phyloP scores from a whole-genome alignment of 2,888 invertebrate genomes.

The Himalopsyche anomala region DNA sequence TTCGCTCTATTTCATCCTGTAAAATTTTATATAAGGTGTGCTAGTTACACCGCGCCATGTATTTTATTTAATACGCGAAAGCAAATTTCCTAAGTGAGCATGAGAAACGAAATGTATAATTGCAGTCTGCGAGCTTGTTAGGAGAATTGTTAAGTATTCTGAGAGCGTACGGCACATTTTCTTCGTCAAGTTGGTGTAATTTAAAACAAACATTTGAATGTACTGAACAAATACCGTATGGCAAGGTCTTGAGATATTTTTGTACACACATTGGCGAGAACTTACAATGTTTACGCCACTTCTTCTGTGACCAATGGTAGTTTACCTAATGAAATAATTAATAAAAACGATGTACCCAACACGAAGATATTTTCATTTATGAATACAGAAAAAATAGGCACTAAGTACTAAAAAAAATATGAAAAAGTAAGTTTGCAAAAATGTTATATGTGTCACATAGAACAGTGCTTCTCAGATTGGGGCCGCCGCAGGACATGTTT shows the following conservation, averaged over 20 bases:
- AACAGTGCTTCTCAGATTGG: too few relatives aligned
- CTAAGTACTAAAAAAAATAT: too few relatives aligned
- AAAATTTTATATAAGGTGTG: neutral
- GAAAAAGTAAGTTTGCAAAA: too few relatives aligned
- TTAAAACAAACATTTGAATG: slow-evolving; percentile 42
- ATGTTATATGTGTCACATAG: too few relatives aligned
- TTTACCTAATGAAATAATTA: too few relatives aligned
- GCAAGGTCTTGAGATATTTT: slow-evolving; percentile 6
- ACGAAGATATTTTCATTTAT: too few relatives aligned
- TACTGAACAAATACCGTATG: neutral
- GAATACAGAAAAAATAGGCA: too few relatives aligned
- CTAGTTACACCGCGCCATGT: neutral
- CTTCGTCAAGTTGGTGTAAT: slow-evolving; percentile 27
- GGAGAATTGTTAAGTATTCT: neutral
- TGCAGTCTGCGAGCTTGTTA: slow-evolving; percentile 45
- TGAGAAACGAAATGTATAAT: slow-evolving; percentile 2
- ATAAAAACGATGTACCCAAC: too few relatives aligned
- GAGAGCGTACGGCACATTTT: slow-evolving; percentile 15
- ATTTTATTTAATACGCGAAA: neutral
- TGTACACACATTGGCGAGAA: neutral
- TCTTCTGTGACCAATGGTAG: too few relatives aligned
- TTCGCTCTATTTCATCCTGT: slow-evolving; percentile 8
- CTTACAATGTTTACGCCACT: too few relatives aligned
- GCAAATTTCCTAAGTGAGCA: slow-evolving; percentile 4
- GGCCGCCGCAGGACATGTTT: too few relatives aligned